Percentiles rank a stretch among this genome's conserved stretches.
Conservation (phyloP, 2,797 vertebrate genomes). For the Tiaroga cobitis region DNA sequence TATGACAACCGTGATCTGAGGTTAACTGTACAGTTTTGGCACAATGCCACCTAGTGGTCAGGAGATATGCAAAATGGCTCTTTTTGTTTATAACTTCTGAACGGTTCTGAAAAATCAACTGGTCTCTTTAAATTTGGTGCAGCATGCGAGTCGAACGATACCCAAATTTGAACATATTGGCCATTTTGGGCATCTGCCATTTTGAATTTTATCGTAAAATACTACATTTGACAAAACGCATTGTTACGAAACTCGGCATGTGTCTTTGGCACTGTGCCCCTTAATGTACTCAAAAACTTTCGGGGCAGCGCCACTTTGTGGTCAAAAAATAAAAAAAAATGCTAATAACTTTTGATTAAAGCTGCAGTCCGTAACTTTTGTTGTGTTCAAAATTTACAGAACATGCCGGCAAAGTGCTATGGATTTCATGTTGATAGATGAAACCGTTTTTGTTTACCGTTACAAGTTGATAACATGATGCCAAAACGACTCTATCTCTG, state of each 20-base stretch:
- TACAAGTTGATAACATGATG: too few relatives aligned
- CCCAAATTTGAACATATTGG: background rate
- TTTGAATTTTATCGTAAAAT: background rate
- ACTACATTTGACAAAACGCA: background rate
- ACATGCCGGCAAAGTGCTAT: too few relatives aligned
- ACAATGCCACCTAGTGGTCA: background rate
- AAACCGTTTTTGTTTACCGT: too few relatives aligned
- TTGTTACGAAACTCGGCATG: background rate
- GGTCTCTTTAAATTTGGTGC: background rate
- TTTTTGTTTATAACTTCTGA: background rate
- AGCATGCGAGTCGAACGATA: background rate
- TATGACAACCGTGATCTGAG: background rate
- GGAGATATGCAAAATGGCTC: background rate
- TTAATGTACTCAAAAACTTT: background rate
- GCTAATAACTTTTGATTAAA: background rate
- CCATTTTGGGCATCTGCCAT: background rate
- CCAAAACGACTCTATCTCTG: too few relatives aligned
- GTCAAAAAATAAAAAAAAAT: background rate
- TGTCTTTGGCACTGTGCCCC: background rate
- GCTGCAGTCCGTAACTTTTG: too few relatives aligned
- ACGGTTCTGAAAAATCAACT: background rate
- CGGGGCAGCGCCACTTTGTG: constrained; percentile 15
- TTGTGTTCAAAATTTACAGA: too few relatives aligned
- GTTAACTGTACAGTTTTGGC: background rate
- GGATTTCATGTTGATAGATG: too few relatives aligned